Conservation (phyloP, 2,797 vertebrate species). For the Fratercula arctica region DNA sequence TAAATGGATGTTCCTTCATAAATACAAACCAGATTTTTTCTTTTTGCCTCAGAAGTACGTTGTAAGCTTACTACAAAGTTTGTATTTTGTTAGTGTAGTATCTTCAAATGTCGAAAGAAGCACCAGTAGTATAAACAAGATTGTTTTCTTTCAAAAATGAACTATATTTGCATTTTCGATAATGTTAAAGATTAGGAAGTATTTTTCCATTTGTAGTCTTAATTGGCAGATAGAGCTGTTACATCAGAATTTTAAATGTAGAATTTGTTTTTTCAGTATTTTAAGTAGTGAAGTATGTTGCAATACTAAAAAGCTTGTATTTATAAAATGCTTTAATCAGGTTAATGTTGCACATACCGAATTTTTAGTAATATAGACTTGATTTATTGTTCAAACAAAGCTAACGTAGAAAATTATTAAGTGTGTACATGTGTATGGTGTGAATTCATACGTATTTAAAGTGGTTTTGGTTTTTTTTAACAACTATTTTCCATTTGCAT, state of each 20-base stretch:
- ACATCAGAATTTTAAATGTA: conserved; percentile 71
- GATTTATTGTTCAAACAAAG: conserved; percentile 70
- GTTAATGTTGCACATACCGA: conserved; percentile 72
- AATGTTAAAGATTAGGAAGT: conserved; percentile 71
- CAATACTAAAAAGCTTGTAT: conserved; percentile 74
- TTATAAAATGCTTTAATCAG: conserved; percentile 76
- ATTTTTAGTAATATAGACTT: conserved; percentile 67
- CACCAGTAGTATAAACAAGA: conserved; percentile 59
- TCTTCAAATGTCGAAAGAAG: conserved; percentile 60
- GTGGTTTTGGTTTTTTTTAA: conserved; percentile 4
- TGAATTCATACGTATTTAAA: conserved; percentile 73
- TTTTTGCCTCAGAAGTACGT: conserved; percentile 73
- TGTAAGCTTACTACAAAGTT: conserved; percentile 70
- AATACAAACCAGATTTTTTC: conserved; percentile 53
- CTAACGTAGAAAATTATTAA: conserved; percentile 12
- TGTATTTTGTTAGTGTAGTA: conserved; percentile 71
- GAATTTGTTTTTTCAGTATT: conserved; percentile 66
- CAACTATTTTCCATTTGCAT: conserved; percentile 66
- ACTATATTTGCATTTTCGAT: conserved; percentile 76
- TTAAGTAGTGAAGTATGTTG: conserved; percentile 73
- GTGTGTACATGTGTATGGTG: conserved; percentile 53
- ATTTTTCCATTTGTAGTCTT: conserved; percentile 77
- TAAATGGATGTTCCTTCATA: conserved; percentile 75
- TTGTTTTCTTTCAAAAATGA: conserved; percentile 69
- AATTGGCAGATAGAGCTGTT: conserved; percentile 69